Base-by-base conservation (phyloP, 2,113 vertebrate species). In the Silurus asotus region DNA sequence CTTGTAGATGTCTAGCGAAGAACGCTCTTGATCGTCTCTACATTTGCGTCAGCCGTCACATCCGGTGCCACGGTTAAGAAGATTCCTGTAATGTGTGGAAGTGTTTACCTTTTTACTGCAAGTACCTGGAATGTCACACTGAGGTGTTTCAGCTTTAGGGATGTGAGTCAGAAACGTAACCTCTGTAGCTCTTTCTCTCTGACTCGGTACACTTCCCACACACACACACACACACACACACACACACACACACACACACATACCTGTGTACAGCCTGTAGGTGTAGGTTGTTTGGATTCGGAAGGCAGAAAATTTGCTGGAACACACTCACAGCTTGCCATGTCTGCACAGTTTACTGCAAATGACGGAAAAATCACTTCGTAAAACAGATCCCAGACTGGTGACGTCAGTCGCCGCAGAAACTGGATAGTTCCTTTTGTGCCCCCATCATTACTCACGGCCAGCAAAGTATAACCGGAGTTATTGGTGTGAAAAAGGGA, bases 321-420 rank as follows among this genome's bases (percentile, higher is more conserved):
- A 85, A 85, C 15, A 77, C 61, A 62, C 56, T 84, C 72, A 25
- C 45, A 72, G 11, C 48, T 28, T 75, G n/a, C 65, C 17, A 37
- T 75, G 78, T 74, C 67, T 82, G 67, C 25, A 19, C 65, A 75
- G 78, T 84, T 84, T 84, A 79, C 86, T 70, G 86, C 28, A 81
- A 83, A 69, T 87, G 82, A 82, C 80, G 62, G 64, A 77, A 88
- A 88, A 90, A 85, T 85, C 75, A 82, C 85, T 81, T 90, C 88
- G 28, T 25, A 23, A 88, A 92, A 92, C 74, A 81, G 88, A 89
- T 83, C 76, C 79, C 72, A 91, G 90, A 90, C 92, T 79, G 78
- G 86, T 89, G 88, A 93, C 92, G 84, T 93, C 89, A 87, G 83
- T 89, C 85, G 64, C 89, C 55, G 9, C 91, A 81, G 91, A 90